Conservation (phyloP, 2,888 invertebrate genomes). For the Brachylomia viminalis region DNA sequence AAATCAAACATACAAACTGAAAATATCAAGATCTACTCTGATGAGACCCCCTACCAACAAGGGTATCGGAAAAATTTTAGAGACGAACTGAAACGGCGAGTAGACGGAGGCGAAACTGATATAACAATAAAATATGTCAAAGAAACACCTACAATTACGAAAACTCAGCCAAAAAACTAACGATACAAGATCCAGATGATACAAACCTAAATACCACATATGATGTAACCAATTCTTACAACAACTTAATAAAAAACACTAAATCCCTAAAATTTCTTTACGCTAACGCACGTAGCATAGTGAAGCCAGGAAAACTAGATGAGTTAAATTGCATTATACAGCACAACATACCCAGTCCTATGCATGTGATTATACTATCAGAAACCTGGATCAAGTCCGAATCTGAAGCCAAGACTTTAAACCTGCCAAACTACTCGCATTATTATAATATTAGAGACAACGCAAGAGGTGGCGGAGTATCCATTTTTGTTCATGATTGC, state of each 20-base stretch:
- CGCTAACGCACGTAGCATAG: background rate
- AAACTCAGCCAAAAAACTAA: slow-evolving; percentile 5
- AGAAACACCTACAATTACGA: background rate
- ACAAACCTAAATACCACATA: background rate
- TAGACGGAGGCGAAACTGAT: too few relatives aligned
- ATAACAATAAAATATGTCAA: background rate
- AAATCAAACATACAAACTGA: too few relatives aligned
- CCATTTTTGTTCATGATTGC: too few relatives aligned
- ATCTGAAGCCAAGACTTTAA: background rate
- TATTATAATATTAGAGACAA: too few relatives aligned
- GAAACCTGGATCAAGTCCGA: slow-evolving; percentile 3
- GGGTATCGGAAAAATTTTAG: too few relatives aligned
- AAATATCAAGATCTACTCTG: too few relatives aligned
- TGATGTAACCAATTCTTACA: background rate
- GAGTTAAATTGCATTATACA: slow-evolving; percentile 7
- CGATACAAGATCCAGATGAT: background rate
- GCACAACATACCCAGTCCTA: slow-evolving; percentile 1
- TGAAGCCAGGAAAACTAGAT: background rate
- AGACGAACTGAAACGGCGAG: too few relatives aligned
- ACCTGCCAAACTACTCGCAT: background rate
- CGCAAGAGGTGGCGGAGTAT: too few relatives aligned
- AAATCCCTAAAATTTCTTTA: slow-evolving; percentile 5
- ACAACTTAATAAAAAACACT: slow-evolving; percentile 1
- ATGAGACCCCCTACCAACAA: too few relatives aligned
- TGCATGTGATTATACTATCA: background rate